phyloP scores from a whole-genome alignment of 2,797 vertebrate species.

The Martes flavigula region DNA sequence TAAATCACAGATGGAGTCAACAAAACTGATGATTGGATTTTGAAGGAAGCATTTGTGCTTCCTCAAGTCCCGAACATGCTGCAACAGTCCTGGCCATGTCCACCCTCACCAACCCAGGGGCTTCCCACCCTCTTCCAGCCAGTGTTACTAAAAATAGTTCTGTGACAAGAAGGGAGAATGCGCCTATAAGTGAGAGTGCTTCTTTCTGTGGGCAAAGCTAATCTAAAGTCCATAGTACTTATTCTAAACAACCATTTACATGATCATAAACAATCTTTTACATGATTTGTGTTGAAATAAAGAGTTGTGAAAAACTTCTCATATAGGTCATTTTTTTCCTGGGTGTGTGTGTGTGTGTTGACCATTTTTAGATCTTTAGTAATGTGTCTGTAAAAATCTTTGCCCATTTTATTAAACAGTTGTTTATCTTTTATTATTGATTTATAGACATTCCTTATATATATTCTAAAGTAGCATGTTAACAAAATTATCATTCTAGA shows the following conservation, averaged over 20 bases:
- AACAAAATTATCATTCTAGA: not conserved
- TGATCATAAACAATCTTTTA: too few species aligned
- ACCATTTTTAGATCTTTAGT: not conserved
- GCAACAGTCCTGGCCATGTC: not conserved
- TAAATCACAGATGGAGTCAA: not conserved
- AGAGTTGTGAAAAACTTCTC: not conserved
- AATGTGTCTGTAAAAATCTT: not conserved
- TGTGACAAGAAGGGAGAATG: not conserved
- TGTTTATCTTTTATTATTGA: not conserved
- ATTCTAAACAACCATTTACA: not conserved
- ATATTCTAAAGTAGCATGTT: not conserved
- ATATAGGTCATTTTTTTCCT: not conserved
- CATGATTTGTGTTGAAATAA: not conserved
- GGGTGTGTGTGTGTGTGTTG: not conserved
- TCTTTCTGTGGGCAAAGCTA: not conserved
- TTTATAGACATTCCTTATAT: not conserved
- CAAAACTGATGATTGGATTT: not conserved
- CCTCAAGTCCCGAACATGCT: not conserved
- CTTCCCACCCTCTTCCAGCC: not conserved
- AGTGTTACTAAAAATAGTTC: not conserved
- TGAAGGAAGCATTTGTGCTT: not conserved
- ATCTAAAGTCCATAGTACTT: not conserved
- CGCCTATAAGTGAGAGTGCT: not conserved
- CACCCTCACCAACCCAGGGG: not conserved
- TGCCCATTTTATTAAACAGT: not conserved